Evolutionary conservation across 2,113 vertebrate genomes (phyloP).

Genomic region (Erythrolamprus reginae): DNA sequence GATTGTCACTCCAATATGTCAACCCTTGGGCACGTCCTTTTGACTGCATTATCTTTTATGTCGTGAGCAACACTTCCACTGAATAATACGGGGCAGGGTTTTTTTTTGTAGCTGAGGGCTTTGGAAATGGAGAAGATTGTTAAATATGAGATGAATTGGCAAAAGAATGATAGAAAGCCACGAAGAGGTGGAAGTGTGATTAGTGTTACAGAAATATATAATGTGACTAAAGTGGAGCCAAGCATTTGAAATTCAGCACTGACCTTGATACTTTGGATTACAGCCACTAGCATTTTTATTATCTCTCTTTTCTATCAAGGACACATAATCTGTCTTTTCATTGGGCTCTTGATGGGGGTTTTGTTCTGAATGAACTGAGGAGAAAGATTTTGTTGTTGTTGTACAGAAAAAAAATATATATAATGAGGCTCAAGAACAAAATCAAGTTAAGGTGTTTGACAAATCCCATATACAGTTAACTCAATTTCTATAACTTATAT

Average conservation of each 20-base stretch:
- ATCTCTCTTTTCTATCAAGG: background rate
- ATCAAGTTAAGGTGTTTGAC: background rate
- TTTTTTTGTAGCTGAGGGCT: background rate
- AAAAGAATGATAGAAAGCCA: background rate
- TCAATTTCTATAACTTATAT: background rate
- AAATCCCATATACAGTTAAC: no score
- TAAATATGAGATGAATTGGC: background rate
- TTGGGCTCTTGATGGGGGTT: background rate
- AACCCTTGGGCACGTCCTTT: background rate
- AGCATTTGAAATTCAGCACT: background rate
- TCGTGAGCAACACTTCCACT: background rate
- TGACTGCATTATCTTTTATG: background rate
- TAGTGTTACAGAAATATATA: background rate
- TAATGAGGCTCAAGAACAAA: background rate
- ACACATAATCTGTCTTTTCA: background rate
- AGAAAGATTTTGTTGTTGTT: background rate
- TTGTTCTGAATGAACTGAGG: no score
- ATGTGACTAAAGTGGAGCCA: background rate
- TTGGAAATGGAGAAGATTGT: background rate
- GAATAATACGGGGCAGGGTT: background rate
- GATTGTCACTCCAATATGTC: background rate
- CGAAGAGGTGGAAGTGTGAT: background rate
- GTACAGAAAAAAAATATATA: background rate
- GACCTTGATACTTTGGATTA: background rate
- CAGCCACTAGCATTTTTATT: background rate